phyloP scores from a whole-genome alignment of 2,113 vertebrate species.

The Atlantisia rogersi region DNA sequence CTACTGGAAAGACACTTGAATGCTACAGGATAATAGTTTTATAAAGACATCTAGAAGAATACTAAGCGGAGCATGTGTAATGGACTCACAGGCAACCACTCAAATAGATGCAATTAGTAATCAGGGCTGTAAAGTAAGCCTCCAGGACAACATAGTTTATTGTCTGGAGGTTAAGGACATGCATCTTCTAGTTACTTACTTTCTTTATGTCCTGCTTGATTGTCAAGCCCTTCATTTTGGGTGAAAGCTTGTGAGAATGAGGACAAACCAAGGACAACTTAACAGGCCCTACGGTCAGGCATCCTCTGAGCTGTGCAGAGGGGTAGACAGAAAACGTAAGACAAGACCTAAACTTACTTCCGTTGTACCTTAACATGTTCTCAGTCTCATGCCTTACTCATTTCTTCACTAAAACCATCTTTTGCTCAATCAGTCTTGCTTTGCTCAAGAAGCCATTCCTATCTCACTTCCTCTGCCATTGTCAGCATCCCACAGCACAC shows the following conservation, averaged over 20 bases:
- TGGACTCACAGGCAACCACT: background rate
- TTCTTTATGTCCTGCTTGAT: background rate
- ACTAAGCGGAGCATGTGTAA: background rate
- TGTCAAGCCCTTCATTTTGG: background rate
- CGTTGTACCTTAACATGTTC: background rate
- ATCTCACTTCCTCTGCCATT: background rate
- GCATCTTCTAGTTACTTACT: background rate
- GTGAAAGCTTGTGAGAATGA: background rate
- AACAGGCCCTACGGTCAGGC: background rate
- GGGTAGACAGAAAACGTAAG: background rate
- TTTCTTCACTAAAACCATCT: background rate
- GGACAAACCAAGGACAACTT: background rate
- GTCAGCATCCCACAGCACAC: background rate
- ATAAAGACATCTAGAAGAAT: background rate
- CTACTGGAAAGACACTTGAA: slow-evolving; percentile 10
- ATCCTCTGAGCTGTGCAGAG: background rate
- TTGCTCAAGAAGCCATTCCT: background rate
- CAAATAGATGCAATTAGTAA: background rate
- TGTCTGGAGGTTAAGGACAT: background rate
- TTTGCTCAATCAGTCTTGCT: background rate
- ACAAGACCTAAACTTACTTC: background rate
- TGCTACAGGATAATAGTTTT: slow-evolving; percentile 5
- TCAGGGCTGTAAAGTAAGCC: background rate
- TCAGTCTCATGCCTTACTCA: background rate
- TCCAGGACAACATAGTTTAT: background rate